Evolutionary conservation across 2,888 invertebrate species (phyloP).

Genomic region (Microctonus hyperodae): DNA sequence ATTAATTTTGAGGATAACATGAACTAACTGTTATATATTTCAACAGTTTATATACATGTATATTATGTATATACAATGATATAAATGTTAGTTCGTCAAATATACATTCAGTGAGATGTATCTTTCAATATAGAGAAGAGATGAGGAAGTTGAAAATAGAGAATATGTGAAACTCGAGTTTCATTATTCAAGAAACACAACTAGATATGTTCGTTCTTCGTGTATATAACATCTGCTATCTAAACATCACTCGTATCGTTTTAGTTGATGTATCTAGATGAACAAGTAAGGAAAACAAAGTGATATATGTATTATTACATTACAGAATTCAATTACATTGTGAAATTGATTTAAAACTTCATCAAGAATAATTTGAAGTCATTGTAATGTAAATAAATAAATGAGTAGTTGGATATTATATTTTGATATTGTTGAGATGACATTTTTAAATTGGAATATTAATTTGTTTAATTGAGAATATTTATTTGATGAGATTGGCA

Average conservation of each 20-base stretch:
- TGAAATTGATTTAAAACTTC: too few relatives aligned
- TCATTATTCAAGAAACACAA: slow-evolving; percentile 14
- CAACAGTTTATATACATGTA: neutral
- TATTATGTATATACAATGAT: slow-evolving; percentile 7
- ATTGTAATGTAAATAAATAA: too few relatives aligned
- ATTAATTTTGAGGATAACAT: slow-evolving; percentile 32
- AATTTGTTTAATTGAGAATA: too few relatives aligned
- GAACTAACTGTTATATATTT: neutral
- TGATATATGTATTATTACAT: neutral
- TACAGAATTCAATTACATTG: neutral
- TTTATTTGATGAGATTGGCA: too few relatives aligned
- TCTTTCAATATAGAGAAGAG: neutral
- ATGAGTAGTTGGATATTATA: too few relatives aligned
- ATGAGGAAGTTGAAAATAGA: slow-evolving; percentile 8
- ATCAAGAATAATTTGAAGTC: too few relatives aligned
- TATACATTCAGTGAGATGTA: neutral
- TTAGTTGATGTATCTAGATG: neutral
- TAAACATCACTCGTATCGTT: neutral
- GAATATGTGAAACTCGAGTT: slow-evolving; percentile 16
- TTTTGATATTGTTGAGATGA: too few relatives aligned
- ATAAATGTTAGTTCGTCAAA: neutral
- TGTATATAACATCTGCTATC: neutral
- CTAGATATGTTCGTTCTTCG: neutral
- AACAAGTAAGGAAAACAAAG: neutral
- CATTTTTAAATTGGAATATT: too few relatives aligned